Conservation (phyloP, 2,888 invertebrate species). For the Morpho deidamia region DNA sequence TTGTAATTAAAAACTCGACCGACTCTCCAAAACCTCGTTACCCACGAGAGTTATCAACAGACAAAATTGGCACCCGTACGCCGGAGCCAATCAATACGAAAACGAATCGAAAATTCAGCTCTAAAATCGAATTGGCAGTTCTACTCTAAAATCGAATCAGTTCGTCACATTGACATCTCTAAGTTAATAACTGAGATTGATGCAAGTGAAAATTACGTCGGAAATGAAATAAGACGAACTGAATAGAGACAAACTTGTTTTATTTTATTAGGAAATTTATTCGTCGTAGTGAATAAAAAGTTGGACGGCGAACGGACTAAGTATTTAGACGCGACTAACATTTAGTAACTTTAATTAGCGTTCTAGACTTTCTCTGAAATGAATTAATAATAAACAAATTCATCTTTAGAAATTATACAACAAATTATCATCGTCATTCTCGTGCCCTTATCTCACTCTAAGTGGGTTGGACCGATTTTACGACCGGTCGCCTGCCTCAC, state of each 20-base stretch:
- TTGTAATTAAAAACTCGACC: not conserved
- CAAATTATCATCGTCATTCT: too few species aligned
- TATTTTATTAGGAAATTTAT: not conserved
- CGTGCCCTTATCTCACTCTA: too few species aligned
- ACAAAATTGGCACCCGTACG: not conserved
- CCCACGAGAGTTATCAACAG: not conserved
- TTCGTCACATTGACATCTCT: conserved; percentile 6
- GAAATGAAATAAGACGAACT: conserved; percentile 10
- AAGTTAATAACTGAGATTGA: conserved; percentile 6
- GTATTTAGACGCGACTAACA: not conserved
- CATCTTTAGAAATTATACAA: too few species aligned
- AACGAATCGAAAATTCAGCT: conserved; percentile 10
- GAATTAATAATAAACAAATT: too few species aligned
- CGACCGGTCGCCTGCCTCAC: too few species aligned
- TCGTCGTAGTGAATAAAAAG: not conserved
- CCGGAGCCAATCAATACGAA: not conserved
- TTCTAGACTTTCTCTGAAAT: too few species aligned
- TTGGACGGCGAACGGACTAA: not conserved
- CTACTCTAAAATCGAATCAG: conserved; percentile 12
- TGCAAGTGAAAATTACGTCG: conserved; percentile 10
- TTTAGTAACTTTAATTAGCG: not conserved
- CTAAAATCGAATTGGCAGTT: conserved; percentile 10
- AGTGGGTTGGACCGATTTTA: too few species aligned
- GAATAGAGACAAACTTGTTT: not conserved
- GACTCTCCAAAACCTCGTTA: not conserved